These are phyloP conservation scores for Podarcis lilfordi DNA, from an alignment of 2,797 vertebrate species.

Conservation along the genomic window DNA sequence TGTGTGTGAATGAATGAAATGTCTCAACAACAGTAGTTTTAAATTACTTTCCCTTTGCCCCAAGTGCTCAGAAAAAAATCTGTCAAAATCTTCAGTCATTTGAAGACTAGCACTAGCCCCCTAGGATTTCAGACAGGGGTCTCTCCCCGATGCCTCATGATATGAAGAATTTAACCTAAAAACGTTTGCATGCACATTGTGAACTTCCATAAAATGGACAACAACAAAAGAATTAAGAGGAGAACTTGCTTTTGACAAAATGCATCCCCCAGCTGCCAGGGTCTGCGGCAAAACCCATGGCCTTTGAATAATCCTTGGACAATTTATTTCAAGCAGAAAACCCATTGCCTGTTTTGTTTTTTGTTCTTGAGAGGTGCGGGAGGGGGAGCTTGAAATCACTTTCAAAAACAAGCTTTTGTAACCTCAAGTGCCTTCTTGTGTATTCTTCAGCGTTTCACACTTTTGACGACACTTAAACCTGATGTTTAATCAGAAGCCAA, in stretches of 20 bases:
- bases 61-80: too few species aligned
- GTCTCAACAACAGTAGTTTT: too few species aligned
- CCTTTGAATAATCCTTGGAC: constrained; percentile 25
- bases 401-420: constrained; percentile 57
- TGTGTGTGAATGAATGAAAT: too few species aligned
- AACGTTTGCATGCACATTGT: too few species aligned
- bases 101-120: too few species aligned
- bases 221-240: constrained; percentile 15
- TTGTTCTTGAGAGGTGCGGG: neutral
- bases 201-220: constrained; percentile 20
- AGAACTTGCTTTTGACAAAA: constrained; percentile 48
- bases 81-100: too few species aligned
- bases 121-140: too few species aligned
- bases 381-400: constrained; percentile 33
- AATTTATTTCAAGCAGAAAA: constrained; percentile 63
- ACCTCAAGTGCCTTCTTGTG: constrained; percentile 61
- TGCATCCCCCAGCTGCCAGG: constrained; percentile 28
- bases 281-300: constrained; percentile 54
- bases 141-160: too few species aligned
- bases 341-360: constrained; percentile 42
- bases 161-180: too few species aligned
- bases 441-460: constrained; percentile 45
- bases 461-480: constrained; percentile 59
- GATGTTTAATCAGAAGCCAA: constrained; percentile 53
- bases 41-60: too few species aligned